These are phyloP conservation scores for Eilema caniola DNA, from an alignment of 2,888 invertebrate species.

Conservation along the genomic window DNA sequence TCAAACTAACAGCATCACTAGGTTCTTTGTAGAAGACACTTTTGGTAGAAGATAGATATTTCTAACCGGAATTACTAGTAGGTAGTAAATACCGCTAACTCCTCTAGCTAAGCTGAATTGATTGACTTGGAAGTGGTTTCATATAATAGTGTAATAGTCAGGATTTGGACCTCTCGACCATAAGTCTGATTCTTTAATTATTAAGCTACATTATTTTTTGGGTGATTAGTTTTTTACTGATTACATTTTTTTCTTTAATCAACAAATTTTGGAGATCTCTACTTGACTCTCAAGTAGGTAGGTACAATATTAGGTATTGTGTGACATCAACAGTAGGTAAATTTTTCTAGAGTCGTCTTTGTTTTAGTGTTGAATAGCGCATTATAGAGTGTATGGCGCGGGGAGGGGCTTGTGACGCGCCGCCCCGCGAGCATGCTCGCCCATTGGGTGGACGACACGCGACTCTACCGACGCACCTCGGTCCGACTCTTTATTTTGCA, in stretches of 20 bases:
- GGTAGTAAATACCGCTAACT: no score
- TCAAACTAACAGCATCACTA: no score
- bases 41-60: no score
- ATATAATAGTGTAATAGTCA: no score
- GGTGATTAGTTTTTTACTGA: not conserved
- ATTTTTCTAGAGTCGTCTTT: slow-evolving; percentile 41
- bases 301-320: slow-evolving; percentile 18
- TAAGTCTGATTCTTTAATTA: no score
- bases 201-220: no score
- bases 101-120: no score
- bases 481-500: slow-evolving; percentile 14
- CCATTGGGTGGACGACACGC: slow-evolving; percentile 69
- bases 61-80: no score
- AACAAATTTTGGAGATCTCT: not conserved
- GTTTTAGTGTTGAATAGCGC: slow-evolving; percentile 51
- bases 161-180: no score
- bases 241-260: not conserved
- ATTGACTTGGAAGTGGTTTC: no score
- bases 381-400: slow-evolving; percentile 40
- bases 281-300: not conserved
- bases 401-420: slow-evolving; percentile 70
- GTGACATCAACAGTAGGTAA: slow-evolving; percentile 44
- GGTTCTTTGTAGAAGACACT: no score
- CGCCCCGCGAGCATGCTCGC: slow-evolving; percentile 76
- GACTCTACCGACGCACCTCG: slow-evolving; percentile 10